Conservation (phyloP, 2,797 vertebrate genomes). For the Chaunax sp. region DNA sequence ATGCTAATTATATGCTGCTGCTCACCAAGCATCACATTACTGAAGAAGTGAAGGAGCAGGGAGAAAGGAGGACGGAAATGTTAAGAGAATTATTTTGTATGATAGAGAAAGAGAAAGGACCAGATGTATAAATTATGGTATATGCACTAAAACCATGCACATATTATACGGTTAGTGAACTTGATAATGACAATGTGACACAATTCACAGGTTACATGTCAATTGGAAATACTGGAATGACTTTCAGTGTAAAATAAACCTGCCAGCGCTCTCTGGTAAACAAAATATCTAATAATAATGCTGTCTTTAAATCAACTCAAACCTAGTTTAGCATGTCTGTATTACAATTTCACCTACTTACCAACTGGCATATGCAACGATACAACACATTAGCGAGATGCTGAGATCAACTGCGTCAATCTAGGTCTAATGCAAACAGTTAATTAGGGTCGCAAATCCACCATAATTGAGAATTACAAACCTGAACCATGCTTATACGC, state of each 20-base stretch:
- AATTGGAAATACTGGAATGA: background rate
- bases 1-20: conserved; percentile 74
- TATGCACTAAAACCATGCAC: background rate
- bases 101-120: background rate
- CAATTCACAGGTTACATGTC: background rate
- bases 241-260: no score
- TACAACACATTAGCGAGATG: background rate
- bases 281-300: background rate
- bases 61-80: background rate
- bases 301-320: background rate
- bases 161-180: no score
- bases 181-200: background rate
- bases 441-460: conserved; percentile 8
- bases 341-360: background rate
- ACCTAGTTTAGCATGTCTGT: background rate
- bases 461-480: conserved; percentile 10
- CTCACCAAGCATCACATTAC: conserved; percentile 38
- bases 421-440: conserved; percentile 13
- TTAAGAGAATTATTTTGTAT: background rate
- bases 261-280: no score
- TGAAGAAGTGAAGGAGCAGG: conserved; percentile 22
- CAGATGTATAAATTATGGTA: conserved; percentile 4
- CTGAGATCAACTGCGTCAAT: background rate
- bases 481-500: background rate
- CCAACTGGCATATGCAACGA: background rate